phyloP scores from a whole-genome alignment of 2,888 invertebrate genomes.

The Acanthosepion esculentum region DNA sequence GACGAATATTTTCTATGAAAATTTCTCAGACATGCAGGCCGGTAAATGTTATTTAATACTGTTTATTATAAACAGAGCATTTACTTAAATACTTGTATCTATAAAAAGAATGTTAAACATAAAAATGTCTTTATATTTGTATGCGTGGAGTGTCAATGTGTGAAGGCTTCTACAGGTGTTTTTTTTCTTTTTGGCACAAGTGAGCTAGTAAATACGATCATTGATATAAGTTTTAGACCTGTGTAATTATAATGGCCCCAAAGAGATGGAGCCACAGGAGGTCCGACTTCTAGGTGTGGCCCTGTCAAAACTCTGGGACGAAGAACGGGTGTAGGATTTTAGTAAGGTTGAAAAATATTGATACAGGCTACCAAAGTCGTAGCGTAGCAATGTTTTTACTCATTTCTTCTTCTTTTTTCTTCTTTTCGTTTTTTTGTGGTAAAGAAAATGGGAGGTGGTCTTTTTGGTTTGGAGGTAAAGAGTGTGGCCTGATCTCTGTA shows the following conservation, averaged over 20 bases:
- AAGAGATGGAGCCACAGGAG: neutral
- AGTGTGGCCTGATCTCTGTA: neutral
- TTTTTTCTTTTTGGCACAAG: neutral
- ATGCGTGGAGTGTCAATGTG: too few species aligned
- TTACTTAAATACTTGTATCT: too few species aligned
- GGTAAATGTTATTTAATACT: too few species aligned
- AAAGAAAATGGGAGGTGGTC: neutral
- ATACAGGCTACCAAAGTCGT: neutral
- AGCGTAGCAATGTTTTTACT: neutral
- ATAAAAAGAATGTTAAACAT: too few species aligned
- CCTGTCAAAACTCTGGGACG: neutral
- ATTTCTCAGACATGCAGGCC: too few species aligned
- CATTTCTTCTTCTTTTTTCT: neutral
- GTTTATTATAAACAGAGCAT: too few species aligned
- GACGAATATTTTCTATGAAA: too few species aligned
- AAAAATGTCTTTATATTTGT: too few species aligned
- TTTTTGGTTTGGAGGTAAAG: neutral
- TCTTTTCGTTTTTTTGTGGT: neutral
- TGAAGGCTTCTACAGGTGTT: neutral
- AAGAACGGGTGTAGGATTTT: neutral
- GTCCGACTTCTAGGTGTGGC: neutral
- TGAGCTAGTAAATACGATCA: neutral
- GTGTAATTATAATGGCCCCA: neutral
- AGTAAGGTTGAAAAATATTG: neutral
- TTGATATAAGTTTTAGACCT: neutral